Evolutionary conservation across 2,113 vertebrate genomes (phyloP), one percentile per base, ranked within the genome.

Genomic region (Macquaria ambigua): DNA sequence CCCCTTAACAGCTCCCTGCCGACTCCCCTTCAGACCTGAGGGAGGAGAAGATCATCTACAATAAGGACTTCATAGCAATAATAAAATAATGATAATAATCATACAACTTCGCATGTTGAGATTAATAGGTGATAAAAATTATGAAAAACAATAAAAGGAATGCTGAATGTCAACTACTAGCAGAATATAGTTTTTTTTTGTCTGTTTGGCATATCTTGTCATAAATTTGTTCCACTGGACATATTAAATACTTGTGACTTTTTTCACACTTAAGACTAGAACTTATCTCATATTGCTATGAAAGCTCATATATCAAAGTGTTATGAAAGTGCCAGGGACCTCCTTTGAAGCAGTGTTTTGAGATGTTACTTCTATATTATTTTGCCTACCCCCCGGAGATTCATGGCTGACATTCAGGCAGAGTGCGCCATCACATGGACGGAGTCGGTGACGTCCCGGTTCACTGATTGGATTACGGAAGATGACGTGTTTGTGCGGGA

Each of bases 401-500:
- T 48, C 15, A 28, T 10, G 43, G 8, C 2, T 16, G 71, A 28
- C 43, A 10, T 34, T 18, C 39, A 6, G 39, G n/a, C 18, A 18
- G 34, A 14, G 39, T 0, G 90, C 79, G 74, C 82, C 83, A 5
- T 34, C 86, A 0, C 1, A 1, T 11, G 89, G 83, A 1, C 3
- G 1, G 7, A 63, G 9, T 3, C 12, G n/a, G 78, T 62, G 76
- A 2, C 20, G 72, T 5, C 37, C 7, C 34, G 4, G 28, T 41
- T 41, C 25, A 86, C 67, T 80, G 64, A 93, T 91, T 94, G 93
- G 93, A 43, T 48, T 5, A n/a, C 18, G 10, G 37, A 16, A 8
- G 66, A 43, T 77, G 77, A 88, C 83, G 82, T 69, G 2, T 73
- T 50, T 64, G 50, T 95, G 93, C 93, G 92, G 87, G 92, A 94